Evolutionary conservation across 2,797 vertebrate genomes (phyloP), one percentile per base, ranked within the genome.

Genomic region (Erpetoichthys calabaricus): DNA sequence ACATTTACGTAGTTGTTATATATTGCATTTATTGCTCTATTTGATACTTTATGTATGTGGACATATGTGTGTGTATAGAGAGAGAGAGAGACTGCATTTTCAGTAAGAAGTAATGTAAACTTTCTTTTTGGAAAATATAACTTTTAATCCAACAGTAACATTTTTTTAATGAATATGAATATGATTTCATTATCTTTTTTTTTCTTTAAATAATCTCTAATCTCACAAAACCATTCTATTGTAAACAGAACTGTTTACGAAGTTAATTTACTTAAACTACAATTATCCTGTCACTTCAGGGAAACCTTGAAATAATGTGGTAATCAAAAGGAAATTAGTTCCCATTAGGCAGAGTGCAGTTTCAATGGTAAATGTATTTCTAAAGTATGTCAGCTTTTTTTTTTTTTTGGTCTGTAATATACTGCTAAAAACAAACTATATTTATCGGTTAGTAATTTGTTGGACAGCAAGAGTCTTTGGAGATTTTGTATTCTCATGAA

Each of bases 221-320:
- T 54, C 58, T 59, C 56, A 62, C 57, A 67, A 63, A 25, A 57
- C 46, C 56, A 49, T 55, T 67, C 72, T 72, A 67, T 75, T 75
- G 70, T 79, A 74, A 74, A 70, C 72, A 73, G 77, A 72, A 75
- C 73, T 69, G 66, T 83, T 79, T 81, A 69, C 69, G 69, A 76
- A 80, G 70, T 79, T 79, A 74, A 80, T 80, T 81, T 82, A 78
- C 73, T 79, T 79, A 69, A 67, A 76, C 73, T 75, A 78, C 77
- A 80, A 75, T 80, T 79, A 78, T 69, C 66, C 68, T 66, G 74
- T 80, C 73, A 77, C 72, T 68, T 67, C 74, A 82, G 79, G 80
- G 71, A 77, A 74, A 71, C 75, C 77, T 75, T 77, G 75, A 76
- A 78, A 77, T 69, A 71, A 73, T 75, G 70, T 68, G 67, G 70